Evolutionary conservation across 1,140 invertebrate genomes (phyloP), one percentile per base, ranked within the genome.

Genomic region (Tribolium madens): DNA sequence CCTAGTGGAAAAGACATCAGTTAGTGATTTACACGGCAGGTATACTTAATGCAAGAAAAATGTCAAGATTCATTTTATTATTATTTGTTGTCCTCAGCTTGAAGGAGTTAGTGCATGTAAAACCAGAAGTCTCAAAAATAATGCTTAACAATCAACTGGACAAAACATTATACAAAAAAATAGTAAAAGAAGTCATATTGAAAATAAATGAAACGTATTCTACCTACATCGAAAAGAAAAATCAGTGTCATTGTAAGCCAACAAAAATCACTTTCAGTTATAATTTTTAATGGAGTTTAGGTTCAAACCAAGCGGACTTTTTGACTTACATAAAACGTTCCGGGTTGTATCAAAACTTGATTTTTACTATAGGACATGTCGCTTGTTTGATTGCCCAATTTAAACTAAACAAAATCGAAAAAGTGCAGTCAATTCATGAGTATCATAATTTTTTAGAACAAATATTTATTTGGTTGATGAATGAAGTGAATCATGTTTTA

Each of bases 271-370:
- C 21, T 4, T 26, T 1, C 3, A 4, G 6, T 26, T 26, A 26
- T 26, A 26, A 1, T 26, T 2, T 26, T 1, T 26, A 2, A 26
- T 26, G 3, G 21, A 26, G 2, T 69, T 70, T 17, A 42, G 47
- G 52, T 74, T 33, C 36, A 26, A 71, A 17, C 7, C 72, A 77
- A 72, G 64, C 12, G 0, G 77, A 78, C 42, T 84, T 84, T 57
- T n/a, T 81, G n/a, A 76, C 75, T 1, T 84, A 80, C 72, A 26
- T 84, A 10, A 69, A 80, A 52, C 64, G 72, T 14, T 48, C 31
- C 12, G 83, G 83, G 3, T 57, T 60, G 0, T 84, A 84, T 77
- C 78, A 83, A 50, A 73, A 76, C 4, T 83, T 81, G 47, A 1
- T 81, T 13, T 69, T 68, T 6, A 78, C 80, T 7, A 69, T 84